Conservation (phyloP, 2,113 vertebrate genomes). For the Gopherus evgoodei region DNA sequence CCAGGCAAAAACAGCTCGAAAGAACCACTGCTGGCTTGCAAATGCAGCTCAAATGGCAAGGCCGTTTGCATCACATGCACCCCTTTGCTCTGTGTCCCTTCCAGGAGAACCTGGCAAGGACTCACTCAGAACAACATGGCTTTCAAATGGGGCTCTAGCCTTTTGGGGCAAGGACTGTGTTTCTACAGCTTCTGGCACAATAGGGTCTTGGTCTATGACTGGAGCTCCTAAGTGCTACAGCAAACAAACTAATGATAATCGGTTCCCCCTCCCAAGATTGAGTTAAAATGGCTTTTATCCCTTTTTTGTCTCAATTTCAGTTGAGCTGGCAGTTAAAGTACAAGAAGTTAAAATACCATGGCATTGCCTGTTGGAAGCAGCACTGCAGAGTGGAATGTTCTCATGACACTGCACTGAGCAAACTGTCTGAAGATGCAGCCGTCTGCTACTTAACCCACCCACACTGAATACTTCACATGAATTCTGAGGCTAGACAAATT, state of each 20-base stretch:
- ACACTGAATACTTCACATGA: not conserved
- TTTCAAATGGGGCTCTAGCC: not conserved
- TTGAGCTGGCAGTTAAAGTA: not conserved
- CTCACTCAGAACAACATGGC: not conserved
- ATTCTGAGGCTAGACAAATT: not conserved
- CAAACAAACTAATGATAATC: not conserved
- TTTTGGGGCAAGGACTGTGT: not conserved
- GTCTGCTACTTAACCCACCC: not conserved
- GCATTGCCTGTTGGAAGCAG: not conserved
- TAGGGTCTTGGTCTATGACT: not conserved
- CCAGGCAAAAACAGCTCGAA: not conserved
- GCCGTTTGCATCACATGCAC: too few relatives aligned
- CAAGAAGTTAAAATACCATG: not conserved
- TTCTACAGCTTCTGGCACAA: not conserved
- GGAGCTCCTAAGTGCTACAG: not conserved
- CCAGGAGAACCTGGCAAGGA: not conserved
- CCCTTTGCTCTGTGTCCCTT: not conserved
- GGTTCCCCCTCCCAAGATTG: not conserved
- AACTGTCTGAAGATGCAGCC: not conserved
- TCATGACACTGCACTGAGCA: not conserved
- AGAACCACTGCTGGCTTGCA: too few relatives aligned
- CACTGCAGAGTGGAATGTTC: not conserved
- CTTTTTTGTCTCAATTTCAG: not conserved
- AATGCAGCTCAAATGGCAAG: too few relatives aligned
- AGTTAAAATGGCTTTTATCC: not conserved